Evolutionary conservation across 2,797 vertebrate genomes (phyloP).

Genomic region (Setipinna tenuifilis): DNA sequence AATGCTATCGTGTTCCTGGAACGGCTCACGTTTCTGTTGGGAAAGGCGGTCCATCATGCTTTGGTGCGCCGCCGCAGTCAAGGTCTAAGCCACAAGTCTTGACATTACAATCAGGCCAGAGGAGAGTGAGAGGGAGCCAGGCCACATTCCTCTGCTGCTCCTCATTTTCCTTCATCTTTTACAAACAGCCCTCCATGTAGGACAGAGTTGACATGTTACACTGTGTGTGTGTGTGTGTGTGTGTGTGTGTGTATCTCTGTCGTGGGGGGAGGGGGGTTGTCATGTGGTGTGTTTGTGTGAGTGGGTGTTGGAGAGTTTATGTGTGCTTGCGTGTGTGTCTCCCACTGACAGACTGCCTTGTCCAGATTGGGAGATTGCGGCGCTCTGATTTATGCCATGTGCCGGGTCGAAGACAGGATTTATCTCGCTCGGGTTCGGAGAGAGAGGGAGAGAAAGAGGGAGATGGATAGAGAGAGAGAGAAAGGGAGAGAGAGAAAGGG

Average conservation of each 20-base stretch:
- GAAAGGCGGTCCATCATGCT: conserved; percentile 45
- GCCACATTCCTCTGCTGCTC: too few relatives aligned
- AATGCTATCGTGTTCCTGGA: conserved; percentile 8
- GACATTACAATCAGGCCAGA: conserved; percentile 68
- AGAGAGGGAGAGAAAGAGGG: background rate
- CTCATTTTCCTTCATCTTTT: too few relatives aligned
- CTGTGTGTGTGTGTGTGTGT: background rate
- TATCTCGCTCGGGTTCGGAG: background rate
- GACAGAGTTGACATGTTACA: background rate
- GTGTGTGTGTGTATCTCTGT: background rate
- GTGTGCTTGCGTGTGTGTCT: background rate
- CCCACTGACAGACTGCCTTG: conserved; percentile 14
- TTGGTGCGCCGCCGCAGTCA: conserved; percentile 60
- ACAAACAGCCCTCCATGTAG: background rate
- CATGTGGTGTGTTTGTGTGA: background rate
- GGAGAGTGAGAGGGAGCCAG: too few relatives aligned
- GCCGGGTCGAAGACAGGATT: background rate
- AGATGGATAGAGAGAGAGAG: too few relatives aligned
- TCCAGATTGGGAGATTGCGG: background rate
- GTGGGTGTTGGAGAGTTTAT: background rate
- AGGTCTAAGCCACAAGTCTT: conserved; percentile 65
- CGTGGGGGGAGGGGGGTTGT: too few relatives aligned
- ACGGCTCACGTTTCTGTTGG: conserved; percentile 11
- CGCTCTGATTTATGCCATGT: background rate
- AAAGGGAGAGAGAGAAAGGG: too few relatives aligned